Evolutionary conservation across 2,797 vertebrate genomes (phyloP), one percentile per base, ranked within the genome.

Genomic region (Sebastolobus altivelis): DNA sequence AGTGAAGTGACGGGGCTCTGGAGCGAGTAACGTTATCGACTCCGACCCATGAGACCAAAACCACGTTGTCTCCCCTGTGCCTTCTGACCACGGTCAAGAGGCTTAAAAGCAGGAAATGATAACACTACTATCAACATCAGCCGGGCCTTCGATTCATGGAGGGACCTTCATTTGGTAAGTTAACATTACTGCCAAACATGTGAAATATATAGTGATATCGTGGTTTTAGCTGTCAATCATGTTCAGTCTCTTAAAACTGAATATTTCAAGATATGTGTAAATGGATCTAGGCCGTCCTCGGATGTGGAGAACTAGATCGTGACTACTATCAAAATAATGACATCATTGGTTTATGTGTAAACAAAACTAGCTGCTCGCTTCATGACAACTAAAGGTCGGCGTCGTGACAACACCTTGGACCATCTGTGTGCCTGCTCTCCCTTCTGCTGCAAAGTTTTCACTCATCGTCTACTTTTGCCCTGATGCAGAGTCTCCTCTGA

Each of bases 391-490:
- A 83, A 78, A 74, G 69, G 84, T 72, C 75, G 4, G 68, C 71
- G 63, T 82, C 25, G 56, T 84, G 86, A 91, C 80, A 88, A 85
- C 79, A 86, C 82, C 75, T 81, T 66, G 54, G 86, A 83, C 89
- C 87, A 92, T 92, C 89, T 92, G 87, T 73, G 83, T n/a, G 73
- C 71, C 49, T 79, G 79, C 81, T 79, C 72, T 86, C 78, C 83
- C 86, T 75, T 88, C 82, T 86, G 83, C 81, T 79, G 46, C 74
- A 52, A 77, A 80, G 54, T 66, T 83, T 84, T 80, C 72, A 72
- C 72, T 85, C 76, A 71, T 75, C 63, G 18, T 65, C 68, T 60
- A 62, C 65, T 80, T 66, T 71, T 16, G 16, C 58, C 70, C 38
- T 58, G 37, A 70, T 29, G 20, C 79, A 72, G 75, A 75, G 66